These are phyloP conservation scores for Podarcis siculus DNA, from an alignment of 2,797 vertebrate species.

Conservation along the genomic window DNA sequence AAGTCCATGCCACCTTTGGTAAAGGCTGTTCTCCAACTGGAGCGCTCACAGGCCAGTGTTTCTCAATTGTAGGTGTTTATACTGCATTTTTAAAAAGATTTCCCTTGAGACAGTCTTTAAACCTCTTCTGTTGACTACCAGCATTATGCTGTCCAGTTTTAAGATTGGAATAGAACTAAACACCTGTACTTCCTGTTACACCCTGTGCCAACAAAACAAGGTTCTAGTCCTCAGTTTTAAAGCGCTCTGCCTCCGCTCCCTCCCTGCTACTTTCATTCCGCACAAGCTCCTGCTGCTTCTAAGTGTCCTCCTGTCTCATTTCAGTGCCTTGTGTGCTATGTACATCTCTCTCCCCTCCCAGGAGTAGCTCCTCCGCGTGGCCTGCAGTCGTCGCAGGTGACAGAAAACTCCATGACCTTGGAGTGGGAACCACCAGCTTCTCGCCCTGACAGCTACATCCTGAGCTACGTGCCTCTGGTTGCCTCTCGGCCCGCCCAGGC, in stretches of 20 bases:
- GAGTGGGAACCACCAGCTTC: constrained; percentile 80
- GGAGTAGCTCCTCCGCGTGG: constrained; percentile 77
- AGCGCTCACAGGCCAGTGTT: no score
- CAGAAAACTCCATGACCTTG: constrained; percentile 75
- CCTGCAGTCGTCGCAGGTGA: constrained; percentile 78
- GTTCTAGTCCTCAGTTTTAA: background rate
- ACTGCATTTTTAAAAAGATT: no score
- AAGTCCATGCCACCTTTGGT: no score
- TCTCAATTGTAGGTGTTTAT: no score
- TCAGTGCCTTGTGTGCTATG: background rate
- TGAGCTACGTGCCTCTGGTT: constrained; percentile 71
- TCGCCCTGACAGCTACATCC: constrained; percentile 79
- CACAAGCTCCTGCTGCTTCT: background rate
- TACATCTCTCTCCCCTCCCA: constrained; percentile 10
- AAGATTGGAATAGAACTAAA: no score
- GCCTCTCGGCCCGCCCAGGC: constrained; percentile 23
- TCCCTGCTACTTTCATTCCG: background rate
- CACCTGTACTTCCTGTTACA: background rate
- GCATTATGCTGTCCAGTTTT: no score
- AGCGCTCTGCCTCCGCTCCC: background rate
- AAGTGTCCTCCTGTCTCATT: background rate
- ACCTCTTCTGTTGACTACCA: no score
- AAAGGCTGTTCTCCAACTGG: no score
- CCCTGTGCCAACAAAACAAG: no score
- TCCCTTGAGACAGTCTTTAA: no score